Conservation (phyloP, 2,888 invertebrate species). For the Hydroisotoma schaefferi region DNA sequence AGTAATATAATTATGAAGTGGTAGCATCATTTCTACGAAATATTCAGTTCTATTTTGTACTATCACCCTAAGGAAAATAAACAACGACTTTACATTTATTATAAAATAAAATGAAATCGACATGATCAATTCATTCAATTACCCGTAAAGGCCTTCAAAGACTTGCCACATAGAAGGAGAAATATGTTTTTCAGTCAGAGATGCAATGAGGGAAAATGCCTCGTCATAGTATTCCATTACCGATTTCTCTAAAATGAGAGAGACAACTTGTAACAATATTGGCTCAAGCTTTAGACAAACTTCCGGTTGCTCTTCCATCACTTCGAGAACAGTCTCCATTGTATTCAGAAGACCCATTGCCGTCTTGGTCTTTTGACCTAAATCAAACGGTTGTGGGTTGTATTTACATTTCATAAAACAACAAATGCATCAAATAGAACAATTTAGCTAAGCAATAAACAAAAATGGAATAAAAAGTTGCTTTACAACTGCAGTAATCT, state of each 20-base stretch:
- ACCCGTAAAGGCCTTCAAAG: constrained; percentile 75
- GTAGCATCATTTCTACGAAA: constrained; percentile 98
- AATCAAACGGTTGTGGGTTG: not conserved
- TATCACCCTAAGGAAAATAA: constrained; percentile 60
- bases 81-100: not conserved
- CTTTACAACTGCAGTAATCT: too few relatives aligned
- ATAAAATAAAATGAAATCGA: not conserved
- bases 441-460: too few relatives aligned
- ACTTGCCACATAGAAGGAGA: constrained; percentile 96
- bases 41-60: constrained; percentile 93
- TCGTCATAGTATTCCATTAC: constrained; percentile 97
- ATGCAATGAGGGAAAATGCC: constrained; percentile 85
- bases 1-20: constrained; percentile 94
- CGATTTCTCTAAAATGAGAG: constrained; percentile 62
- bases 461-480: too few relatives aligned
- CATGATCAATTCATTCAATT: constrained; percentile 45
- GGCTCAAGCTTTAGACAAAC: constrained; percentile 87
- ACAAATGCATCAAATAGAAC: too few relatives aligned
- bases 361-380: constrained; percentile 91
- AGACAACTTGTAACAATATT: constrained; percentile 82
- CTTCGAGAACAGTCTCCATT: constrained; percentile 88
- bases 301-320: constrained; percentile 82
- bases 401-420: not conserved
- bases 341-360: constrained; percentile 96
- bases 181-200: constrained; percentile 80